Evolutionary conservation across 2,113 vertebrate genomes (phyloP).

Genomic region (Callithrix jacchus): DNA sequence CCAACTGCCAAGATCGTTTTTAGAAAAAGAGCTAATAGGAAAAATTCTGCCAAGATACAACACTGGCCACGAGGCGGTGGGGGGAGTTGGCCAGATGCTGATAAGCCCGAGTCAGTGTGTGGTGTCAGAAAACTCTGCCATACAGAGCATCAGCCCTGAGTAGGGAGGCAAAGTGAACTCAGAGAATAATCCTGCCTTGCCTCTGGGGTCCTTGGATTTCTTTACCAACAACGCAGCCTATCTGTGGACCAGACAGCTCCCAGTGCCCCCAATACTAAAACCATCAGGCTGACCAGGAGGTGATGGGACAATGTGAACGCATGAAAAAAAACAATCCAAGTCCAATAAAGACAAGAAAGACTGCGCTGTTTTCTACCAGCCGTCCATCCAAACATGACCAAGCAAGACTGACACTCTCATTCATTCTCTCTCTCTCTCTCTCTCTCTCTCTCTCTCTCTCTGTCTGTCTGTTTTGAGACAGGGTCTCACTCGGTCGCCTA

Average conservation of each 20-base stretch:
- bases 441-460: too few species aligned
- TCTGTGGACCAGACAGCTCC: background rate
- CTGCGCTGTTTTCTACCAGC: fast-evolving
- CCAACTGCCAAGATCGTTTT: background rate
- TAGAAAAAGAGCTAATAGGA: background rate
- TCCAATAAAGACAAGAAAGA: conserved; percentile 31
- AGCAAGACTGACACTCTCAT: too few species aligned
- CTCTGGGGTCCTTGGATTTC: background rate
- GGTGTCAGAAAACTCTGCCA: background rate
- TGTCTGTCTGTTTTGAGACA: too few species aligned
- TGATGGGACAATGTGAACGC: background rate
- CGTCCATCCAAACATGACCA: background rate
- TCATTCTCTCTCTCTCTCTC: too few species aligned
- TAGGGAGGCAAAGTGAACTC: background rate
- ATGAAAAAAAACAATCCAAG: conserved; percentile 44
- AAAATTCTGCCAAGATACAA: conserved; percentile 2
- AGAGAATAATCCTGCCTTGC: background rate
- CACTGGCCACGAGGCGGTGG: background rate
- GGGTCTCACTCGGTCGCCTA: too few species aligned
- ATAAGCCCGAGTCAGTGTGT: background rate
- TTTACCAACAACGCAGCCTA: background rate
- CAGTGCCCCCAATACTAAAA: background rate
- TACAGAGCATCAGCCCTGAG: background rate
- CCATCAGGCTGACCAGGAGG: conserved; percentile 25
- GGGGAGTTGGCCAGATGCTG: background rate